A percentile compares a stretch with the other conserved stretches of the same genome.
These are phyloP conservation scores for Andrena marginata DNA, from an alignment of 2,888 invertebrate species.

Conservation along the genomic window DNA sequence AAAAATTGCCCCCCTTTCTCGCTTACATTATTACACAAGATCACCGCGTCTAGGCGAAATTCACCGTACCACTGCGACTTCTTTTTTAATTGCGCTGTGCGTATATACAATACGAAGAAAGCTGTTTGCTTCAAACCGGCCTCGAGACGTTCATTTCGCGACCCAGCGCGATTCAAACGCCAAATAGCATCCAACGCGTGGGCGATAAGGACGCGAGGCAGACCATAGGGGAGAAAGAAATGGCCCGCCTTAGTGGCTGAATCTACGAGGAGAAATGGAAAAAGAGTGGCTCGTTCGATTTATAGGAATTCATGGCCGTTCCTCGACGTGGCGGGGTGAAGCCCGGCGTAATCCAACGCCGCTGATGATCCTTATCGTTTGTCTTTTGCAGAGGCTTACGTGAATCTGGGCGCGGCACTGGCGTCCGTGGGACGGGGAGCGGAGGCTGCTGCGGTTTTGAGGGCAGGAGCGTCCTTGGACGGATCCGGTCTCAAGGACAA, in stretches of 20 bases:
- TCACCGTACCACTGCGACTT: background rate
- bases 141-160: too few species aligned
- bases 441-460: conserved; percentile 93
- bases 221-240: background rate
- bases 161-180: too few species aligned
- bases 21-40: conserved; percentile 25
- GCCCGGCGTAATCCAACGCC: conserved; percentile 12
- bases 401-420: conserved; percentile 96
- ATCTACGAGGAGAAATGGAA: conserved; percentile 9
- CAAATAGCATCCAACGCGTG: background rate
- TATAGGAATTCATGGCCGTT: conserved; percentile 45
- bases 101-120: too few species aligned
- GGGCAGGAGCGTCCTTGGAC: conserved; percentile 93
- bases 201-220: background rate
- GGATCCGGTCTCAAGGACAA: conserved; percentile 95
- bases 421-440: conserved; percentile 92
- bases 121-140: too few species aligned
- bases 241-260: conserved; percentile 13
- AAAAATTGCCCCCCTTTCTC: conserved; percentile 20
- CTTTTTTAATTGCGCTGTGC: background rate
- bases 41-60: background rate
- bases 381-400: conserved; percentile 93
- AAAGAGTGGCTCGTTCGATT: conserved; percentile 31
- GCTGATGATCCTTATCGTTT: conserved; percentile 64
- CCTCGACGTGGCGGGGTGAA: background rate